These are phyloP conservation scores for Bovichtus variegatus DNA, from an alignment of 2,797 vertebrate species.

Conservation along the genomic window DNA sequence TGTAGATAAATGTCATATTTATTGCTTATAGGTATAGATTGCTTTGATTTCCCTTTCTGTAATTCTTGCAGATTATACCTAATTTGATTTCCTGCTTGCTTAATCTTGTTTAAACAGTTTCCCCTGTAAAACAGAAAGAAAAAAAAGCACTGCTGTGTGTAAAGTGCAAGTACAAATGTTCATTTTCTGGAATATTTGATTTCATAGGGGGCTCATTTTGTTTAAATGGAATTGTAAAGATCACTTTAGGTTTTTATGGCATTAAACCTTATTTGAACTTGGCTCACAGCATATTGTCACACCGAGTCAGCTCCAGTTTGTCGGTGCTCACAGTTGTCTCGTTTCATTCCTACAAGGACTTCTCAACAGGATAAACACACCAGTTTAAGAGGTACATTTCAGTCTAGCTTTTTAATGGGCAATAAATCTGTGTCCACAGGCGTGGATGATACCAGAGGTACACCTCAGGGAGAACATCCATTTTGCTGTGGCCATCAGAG, in stretches of 20 bases:
- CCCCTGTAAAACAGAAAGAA: constrained; percentile 65
- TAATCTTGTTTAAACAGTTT: constrained; percentile 49
- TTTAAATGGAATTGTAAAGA: constrained; percentile 76
- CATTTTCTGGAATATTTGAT: constrained; percentile 70
- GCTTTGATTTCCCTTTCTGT: constrained; percentile 66
- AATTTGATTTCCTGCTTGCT: constrained; percentile 69
- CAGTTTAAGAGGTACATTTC: constrained; percentile 80
- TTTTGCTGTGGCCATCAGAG: constrained; percentile 80
- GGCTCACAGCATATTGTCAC: constrained; percentile 52
- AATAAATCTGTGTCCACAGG: constrained; percentile 84
- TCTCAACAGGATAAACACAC: constrained; percentile 75
- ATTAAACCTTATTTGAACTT: constrained; percentile 83
- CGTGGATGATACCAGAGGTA: constrained; percentile 82
- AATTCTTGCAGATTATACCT: constrained; percentile 58
- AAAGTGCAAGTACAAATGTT: constrained; percentile 74
- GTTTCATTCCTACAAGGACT: constrained; percentile 66
- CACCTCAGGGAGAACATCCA: constrained; percentile 84
- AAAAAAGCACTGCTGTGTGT: constrained; percentile 67
- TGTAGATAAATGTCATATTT: constrained; percentile 70
- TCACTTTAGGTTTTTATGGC: constrained; percentile 75
- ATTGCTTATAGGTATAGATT: constrained; percentile 55
- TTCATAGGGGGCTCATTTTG: constrained; percentile 66
- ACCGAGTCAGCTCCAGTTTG: constrained; percentile 47
- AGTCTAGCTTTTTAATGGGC: constrained; percentile 83
- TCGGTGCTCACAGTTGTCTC: constrained; percentile 45